phyloP scores from a whole-genome alignment of 1,140 invertebrate species.

The Solenopsis invicta region DNA sequence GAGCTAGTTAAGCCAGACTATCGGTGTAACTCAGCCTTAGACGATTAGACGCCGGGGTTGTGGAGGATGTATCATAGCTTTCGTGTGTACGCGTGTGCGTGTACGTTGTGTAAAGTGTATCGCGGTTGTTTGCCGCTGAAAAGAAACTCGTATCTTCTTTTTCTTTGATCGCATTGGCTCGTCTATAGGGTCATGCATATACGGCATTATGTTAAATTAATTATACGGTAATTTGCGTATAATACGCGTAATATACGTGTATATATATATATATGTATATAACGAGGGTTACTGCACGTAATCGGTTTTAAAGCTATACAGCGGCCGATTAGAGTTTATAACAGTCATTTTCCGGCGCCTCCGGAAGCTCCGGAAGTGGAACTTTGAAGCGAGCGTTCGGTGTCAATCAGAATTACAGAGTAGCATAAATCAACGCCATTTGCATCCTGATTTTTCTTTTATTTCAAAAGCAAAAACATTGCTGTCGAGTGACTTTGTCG shows the following conservation, averaged over 20 bases:
- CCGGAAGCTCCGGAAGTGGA: conserved; percentile 40
- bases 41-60: conserved; percentile 59
- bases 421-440: conserved; percentile 24
- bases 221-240: conserved; percentile 72
- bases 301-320: conserved; percentile 75
- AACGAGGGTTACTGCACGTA: conserved; percentile 73
- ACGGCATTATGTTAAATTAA: conserved; percentile 73
- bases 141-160: conserved; percentile 53
- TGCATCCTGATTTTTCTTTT: conserved; percentile 2
- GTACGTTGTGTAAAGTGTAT: conserved; percentile 6
- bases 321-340: conserved; percentile 74
- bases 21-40: conserved; percentile 59
- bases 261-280: conserved; percentile 59
- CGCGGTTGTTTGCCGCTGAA: conserved; percentile 20
- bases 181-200: conserved; percentile 74
- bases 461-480: conserved; percentile 2
- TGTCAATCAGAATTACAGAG: conserved; percentile 58
- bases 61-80: conserved; percentile 18
- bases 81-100: conserved; percentile 13
- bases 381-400: conserved; percentile 44
- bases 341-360: conserved; percentile 71
- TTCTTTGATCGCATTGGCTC: conserved; percentile 58
- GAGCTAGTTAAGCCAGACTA: conserved; percentile 45
- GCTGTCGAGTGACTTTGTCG: not conserved
- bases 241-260: conserved; percentile 69